Evolutionary conservation across 1,140 invertebrate species (phyloP).

Genomic region (Heliconius hermathena): DNA sequence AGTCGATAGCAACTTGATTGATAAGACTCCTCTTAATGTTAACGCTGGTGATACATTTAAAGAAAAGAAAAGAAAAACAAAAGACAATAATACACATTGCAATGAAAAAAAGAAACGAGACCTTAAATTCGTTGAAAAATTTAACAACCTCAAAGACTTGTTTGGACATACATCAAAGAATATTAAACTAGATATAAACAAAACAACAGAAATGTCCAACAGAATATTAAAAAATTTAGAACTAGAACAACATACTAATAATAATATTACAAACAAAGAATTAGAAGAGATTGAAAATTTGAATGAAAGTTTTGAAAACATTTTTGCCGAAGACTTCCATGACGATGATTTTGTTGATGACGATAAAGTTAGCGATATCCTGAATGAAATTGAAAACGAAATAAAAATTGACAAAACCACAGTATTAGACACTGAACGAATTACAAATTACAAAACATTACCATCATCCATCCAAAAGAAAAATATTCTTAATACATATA

Average conservation of each 20-base stretch:
- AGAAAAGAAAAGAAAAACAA: conserved; percentile 61
- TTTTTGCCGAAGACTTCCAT: conserved; percentile 36
- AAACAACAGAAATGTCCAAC: conserved; percentile 47
- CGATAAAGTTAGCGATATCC: conserved; percentile 55
- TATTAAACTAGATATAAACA: conserved; percentile 43
- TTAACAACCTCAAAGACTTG: conserved; percentile 54
- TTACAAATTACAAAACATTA: not conserved
- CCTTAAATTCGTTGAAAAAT: conserved; percentile 52
- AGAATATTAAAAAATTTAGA: conserved; percentile 40
- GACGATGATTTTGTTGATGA: conserved; percentile 50
- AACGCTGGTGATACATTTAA: conserved; percentile 19
- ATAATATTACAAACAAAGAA: conserved; percentile 17
- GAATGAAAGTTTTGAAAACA: conserved; percentile 27
- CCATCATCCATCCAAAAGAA: not conserved
- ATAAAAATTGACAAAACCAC: conserved; percentile 37
- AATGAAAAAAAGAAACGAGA: conserved; percentile 69
- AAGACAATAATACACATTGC: conserved; percentile 42
- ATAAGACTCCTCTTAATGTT: not conserved
- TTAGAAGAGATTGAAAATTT: conserved; percentile 18
- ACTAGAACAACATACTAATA: conserved; percentile 21
- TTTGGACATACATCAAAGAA: conserved; percentile 51
- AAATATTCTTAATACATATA: not conserved
- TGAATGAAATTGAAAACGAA: conserved; percentile 67
- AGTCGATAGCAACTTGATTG: not conserved
- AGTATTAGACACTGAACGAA: not conserved